phyloP scores from a whole-genome alignment of 2,797 vertebrate genomes.

The Salarias fasciatus region DNA sequence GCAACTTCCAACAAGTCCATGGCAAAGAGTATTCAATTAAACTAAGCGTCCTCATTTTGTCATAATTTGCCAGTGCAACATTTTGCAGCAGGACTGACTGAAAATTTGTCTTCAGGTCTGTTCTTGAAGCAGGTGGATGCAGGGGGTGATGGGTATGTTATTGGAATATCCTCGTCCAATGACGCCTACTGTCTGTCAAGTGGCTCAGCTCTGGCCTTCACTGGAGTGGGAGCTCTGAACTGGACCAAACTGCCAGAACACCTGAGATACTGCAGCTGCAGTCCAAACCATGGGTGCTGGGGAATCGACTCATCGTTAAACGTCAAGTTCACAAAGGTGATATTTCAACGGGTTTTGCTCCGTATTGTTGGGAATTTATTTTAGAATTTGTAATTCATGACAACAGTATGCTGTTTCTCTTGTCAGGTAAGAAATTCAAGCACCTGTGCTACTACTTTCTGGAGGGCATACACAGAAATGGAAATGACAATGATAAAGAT shows the following conservation, averaged over 20 bases:
- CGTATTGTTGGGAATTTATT: too few relatives aligned
- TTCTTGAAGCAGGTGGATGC: constrained; percentile 50
- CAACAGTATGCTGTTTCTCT: background rate
- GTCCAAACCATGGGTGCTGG: constrained; percentile 51
- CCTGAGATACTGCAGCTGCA: constrained; percentile 45
- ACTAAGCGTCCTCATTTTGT: background rate
- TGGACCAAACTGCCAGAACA: background rate
- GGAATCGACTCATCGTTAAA: constrained; percentile 4
- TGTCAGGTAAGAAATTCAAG: background rate
- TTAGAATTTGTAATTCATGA: too few relatives aligned
- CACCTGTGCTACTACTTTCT: background rate
- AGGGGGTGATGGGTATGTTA: constrained; percentile 43
- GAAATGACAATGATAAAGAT: background rate
- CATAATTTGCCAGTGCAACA: background rate
- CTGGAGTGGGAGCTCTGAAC: rapidly evolving
- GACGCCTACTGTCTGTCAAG: constrained; percentile 21
- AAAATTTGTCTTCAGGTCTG: constrained; percentile 3
- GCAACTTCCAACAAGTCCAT: rapidly evolving
- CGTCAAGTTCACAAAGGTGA: constrained; percentile 3
- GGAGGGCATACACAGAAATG: too few relatives aligned
- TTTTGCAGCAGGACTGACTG: background rate
- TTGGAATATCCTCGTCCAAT: background rate
- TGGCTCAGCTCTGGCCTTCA: rapidly evolving
- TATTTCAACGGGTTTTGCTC: too few relatives aligned
- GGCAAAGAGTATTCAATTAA: constrained; percentile 8